Evolutionary conservation across 2,113 vertebrate genomes (phyloP).

Genomic region (Xenus cinereus): DNA sequence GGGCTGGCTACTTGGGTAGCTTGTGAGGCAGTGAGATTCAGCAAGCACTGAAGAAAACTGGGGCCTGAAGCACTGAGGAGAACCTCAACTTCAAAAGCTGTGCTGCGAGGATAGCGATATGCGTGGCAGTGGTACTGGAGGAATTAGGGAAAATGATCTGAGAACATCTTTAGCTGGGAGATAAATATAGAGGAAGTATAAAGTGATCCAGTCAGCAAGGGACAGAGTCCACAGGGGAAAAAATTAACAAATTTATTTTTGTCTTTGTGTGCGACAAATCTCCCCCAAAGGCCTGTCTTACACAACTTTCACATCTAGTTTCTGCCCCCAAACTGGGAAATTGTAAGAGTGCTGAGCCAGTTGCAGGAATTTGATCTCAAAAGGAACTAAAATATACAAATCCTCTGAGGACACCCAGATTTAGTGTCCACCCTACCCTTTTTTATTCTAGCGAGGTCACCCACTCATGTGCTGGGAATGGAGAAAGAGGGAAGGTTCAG

Average conservation of each 20-base stretch:
- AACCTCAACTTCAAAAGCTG: neutral
- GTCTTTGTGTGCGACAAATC: neutral
- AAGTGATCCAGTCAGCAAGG: slow-evolving; percentile 12
- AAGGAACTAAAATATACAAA: slow-evolving; percentile 18
- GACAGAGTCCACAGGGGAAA: neutral
- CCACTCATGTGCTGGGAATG: accelerated
- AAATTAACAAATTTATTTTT: slow-evolving; percentile 26
- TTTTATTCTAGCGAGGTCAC: neutral
- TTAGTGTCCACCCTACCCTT: neutral
- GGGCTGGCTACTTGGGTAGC: neutral
- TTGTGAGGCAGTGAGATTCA: neutral
- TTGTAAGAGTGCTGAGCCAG: neutral
- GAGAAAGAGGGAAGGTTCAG: neutral
- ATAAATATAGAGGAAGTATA: slow-evolving; percentile 17
- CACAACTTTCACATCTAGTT: neutral
- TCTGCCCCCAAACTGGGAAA: neutral
- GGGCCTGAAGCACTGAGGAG: neutral
- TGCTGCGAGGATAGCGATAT: neutral
- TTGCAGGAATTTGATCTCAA: neutral
- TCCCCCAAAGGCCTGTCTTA: neutral
- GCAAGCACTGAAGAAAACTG: neutral
- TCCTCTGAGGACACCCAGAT: neutral
- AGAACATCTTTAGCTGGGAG: slow-evolving; percentile 24
- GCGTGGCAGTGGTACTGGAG: neutral
- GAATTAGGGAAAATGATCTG: neutral